Evolutionary conservation across 2,113 vertebrate species (phyloP).

Genomic region (Nannobrachium achirus): DNA sequence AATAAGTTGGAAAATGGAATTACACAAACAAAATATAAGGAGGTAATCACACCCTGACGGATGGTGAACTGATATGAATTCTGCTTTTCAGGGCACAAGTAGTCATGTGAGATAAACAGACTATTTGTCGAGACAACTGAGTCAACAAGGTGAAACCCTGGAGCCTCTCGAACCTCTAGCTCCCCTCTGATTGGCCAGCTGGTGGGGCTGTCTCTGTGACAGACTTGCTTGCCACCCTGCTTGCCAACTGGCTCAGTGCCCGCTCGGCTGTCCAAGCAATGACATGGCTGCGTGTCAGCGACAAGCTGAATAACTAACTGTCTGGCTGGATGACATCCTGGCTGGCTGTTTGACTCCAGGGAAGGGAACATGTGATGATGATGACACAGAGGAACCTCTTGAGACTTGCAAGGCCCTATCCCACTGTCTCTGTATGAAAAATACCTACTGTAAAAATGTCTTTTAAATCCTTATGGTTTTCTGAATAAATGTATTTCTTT

Average conservation of each 20-base stretch:
- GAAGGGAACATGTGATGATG: conserved; percentile 20
- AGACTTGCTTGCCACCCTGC: conserved; percentile 34
- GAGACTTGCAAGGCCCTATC: no score
- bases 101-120: no score
- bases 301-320: conserved; percentile 19
- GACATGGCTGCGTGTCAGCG: conserved; percentile 14
- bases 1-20: no score
- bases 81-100: no score
- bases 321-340: conserved; percentile 16
- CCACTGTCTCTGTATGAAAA: no score
- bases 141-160: conserved; percentile 54
- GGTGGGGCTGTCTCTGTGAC: conserved; percentile 34
- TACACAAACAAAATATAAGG: no score
- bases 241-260: conserved; percentile 21
- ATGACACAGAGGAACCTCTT: background rate
- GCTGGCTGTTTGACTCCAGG: conserved; percentile 24
- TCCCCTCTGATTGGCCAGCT: conserved; percentile 40
- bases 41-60: no score
- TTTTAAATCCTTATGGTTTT: no score
- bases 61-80: no score
- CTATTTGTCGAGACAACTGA: no score
- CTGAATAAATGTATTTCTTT: no score
- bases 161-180: conserved; percentile 55
- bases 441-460: no score
- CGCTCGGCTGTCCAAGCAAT: background rate